Evolutionary conservation across 1,140 invertebrate genomes (phyloP), one percentile per base, ranked within the genome.

Genomic region (Aphaenogaster ashmeadi): DNA sequence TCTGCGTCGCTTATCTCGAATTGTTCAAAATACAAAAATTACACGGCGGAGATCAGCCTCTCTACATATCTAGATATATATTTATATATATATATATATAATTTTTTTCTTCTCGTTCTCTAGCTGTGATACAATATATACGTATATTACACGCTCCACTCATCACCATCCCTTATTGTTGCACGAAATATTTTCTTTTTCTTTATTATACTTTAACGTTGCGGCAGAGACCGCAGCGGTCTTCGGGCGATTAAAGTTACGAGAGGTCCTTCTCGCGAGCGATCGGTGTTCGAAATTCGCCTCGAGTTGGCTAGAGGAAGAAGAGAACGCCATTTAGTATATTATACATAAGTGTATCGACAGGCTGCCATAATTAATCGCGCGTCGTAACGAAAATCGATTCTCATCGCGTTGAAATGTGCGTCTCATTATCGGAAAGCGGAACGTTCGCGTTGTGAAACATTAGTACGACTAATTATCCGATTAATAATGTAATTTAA

Each of bases 11-110:
- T 71, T 47, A 27, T 36, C 58, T 38, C 56, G 38, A 67, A 3
- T 60, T 18, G 50, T 62, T 58, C 74, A 88, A 89, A 88, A 88
- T 90, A 88, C 89, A 90, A 90, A 90, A 90, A 90, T 90, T 90
- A 90, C 88, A 89, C 89, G 88, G 80, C 89, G 75, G 79, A 90
- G 80, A 90, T 90, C 89, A 90, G 89, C 89, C 86, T 90, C 56
- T 90, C 89, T 87, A 87, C 88, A 56, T 81, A 64, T 77, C 50
- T 85, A 66, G 52, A 44, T 33, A 62, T 50, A 75, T 80, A 71
- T 89, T 8, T 79, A 15, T 75, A 64, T 87, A 74, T 66, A 56
- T 89, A 89, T 66, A 27, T 67, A 54, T 86, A 41, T 64, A 66
- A 75, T 52, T 66, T 74, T 67, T 74, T 71, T 38, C 54, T 54